A percentile compares a stretch with the other conserved stretches of the same genome.
These are phyloP conservation scores for Melitaea cinxia DNA, from an alignment of 1,140 invertebrate genomes.

Conservation along the genomic window DNA sequence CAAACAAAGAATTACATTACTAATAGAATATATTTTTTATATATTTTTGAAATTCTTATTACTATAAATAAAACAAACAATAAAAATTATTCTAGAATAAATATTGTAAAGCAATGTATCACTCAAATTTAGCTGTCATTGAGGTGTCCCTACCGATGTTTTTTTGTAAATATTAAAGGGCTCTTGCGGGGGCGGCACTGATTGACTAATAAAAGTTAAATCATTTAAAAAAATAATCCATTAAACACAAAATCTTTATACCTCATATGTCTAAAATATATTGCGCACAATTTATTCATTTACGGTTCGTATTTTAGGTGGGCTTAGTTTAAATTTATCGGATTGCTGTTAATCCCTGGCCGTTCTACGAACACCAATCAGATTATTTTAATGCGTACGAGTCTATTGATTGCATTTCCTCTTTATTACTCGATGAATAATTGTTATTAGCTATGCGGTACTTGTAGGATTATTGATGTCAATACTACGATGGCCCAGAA, in stretches of 20 bases:
- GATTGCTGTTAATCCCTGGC: slow-evolving; percentile 38
- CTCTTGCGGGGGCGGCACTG: not conserved
- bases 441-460: not conserved
- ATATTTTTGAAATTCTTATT: too few species aligned
- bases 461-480: not conserved
- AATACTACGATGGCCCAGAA: not conserved
- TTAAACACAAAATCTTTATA: not conserved
- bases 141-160: not conserved
- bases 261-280: not conserved
- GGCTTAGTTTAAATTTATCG: slow-evolving; percentile 41
- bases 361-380: slow-evolving; percentile 25
- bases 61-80: too few species aligned
- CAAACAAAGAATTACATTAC: too few species aligned
- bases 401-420: slow-evolving; percentile 3
- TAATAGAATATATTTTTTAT: too few species aligned
- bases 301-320: slow-evolving; percentile 35
- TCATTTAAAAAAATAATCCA: not conserved
- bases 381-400: slow-evolving; percentile 3
- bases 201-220: not conserved
- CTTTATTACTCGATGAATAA: slow-evolving; percentile 3
- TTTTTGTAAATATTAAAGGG: not conserved
- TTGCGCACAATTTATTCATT: slow-evolving; percentile 17
- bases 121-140: not conserved
- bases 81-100: too few species aligned
- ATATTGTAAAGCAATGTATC: too few species aligned